Conservation (phyloP, 2,888 invertebrate genomes). For the Anoplius nigerrimus region DNA sequence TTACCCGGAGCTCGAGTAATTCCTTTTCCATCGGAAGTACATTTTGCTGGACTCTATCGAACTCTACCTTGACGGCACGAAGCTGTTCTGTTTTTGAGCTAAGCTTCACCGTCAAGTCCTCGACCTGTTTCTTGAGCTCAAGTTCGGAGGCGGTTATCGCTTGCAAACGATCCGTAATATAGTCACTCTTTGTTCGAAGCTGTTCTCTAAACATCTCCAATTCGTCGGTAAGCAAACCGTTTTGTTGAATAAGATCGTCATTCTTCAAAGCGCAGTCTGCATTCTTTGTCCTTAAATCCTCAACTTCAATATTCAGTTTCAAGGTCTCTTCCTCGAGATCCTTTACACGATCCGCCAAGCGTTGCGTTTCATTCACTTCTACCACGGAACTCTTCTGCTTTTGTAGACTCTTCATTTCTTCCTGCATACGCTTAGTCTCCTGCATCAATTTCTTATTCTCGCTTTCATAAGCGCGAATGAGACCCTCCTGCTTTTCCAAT, state of each 20-base stretch:
- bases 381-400: constrained; percentile 54
- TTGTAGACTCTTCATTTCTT: constrained; percentile 60
- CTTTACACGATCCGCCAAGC: constrained; percentile 63
- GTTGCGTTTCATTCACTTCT: constrained; percentile 54
- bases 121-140: constrained; percentile 66
- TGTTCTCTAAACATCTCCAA: constrained; percentile 70
- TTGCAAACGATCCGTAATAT: constrained; percentile 68
- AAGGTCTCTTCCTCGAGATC: constrained; percentile 67
- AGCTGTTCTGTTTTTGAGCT: constrained; percentile 69
- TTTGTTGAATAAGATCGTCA: constrained; percentile 68
- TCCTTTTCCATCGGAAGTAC: constrained; percentile 69
- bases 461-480: constrained; percentile 67
- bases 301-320: constrained; percentile 64
- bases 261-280: constrained; percentile 61
- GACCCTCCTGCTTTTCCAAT: constrained; percentile 67
- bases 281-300: constrained; percentile 66
- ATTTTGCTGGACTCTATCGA: constrained; percentile 65
- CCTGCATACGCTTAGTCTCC: constrained; percentile 65
- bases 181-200: constrained; percentile 67
- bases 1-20: constrained; percentile 64
- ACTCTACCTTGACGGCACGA: constrained; percentile 61
- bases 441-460: constrained; percentile 70
- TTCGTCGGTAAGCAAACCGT: constrained; percentile 66
- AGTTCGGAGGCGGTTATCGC: constrained; percentile 66
- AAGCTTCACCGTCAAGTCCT: constrained; percentile 66